Evolutionary conservation across 1,140 invertebrate species (phyloP), one percentile per base, ranked within the genome.

Genomic region (Hyphantria cunea): DNA sequence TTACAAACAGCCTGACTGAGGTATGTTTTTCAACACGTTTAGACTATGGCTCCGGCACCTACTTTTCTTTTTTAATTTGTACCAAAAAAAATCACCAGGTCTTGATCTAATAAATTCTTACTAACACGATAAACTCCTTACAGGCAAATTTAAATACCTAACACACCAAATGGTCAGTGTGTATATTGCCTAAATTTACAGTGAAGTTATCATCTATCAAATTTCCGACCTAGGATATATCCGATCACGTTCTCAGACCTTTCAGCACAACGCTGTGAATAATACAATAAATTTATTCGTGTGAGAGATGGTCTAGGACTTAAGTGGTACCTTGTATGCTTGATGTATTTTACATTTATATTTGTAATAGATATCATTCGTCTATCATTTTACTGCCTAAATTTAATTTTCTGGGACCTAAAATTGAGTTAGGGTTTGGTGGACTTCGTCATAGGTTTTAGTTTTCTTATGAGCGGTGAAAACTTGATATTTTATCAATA

Each of bases 171-270:
- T 0, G 5, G 11, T 44, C 6, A 44, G 41, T 12, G 11, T 12
- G 41, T 14, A 12, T 12, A 44, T 0, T 1, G 12, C 41, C 41
- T 44, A 13, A 12, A 12, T 13, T 44, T 13, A 14, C 6, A 6
- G 13, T 44, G 12, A 3, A 6, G 1, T 3, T 9, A 44, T n/a
- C 41, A 6, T 44, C 12, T 44, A 14, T 44, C 41, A 44, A 44
- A 44, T 44, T 14, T 44, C 13, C 13, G 41, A 13, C 41, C 41
- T 44, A 44, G 13, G 41, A 44, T 44, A n/a, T n/a, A 12, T 12
- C 11, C 2, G 34, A 37, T 10, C 11, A 37, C 34, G n/a, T 44
- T 44, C 12, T 12, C 12, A 12, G 13, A 7, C 11, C 17, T 14
- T 14, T 44, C 41, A 44, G n/a, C 12, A 44, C 6, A 44, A 44